These are phyloP conservation scores for Nyctereutes procyonoides DNA, from an alignment of 2,113 vertebrate genomes.

Conservation along the genomic window DNA sequence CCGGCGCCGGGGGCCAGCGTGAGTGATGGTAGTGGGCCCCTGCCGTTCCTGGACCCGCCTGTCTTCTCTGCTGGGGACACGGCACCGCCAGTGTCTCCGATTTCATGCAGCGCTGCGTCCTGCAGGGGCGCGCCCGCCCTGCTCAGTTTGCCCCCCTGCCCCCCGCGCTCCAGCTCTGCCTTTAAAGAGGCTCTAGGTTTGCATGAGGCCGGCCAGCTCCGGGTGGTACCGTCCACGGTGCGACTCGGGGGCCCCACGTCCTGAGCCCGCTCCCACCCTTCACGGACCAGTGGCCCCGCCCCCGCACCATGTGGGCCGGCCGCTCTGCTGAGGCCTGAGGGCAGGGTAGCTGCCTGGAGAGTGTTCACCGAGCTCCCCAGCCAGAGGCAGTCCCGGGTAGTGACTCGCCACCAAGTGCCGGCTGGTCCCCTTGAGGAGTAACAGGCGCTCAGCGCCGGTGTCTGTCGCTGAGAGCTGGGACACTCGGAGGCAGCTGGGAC, in stretches of 20 bases:
- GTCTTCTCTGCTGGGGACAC: background rate
- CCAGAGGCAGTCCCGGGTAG: accelerated
- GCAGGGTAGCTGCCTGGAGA: too few relatives aligned
- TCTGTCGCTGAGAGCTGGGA: background rate
- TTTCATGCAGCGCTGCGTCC: background rate
- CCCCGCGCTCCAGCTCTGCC: background rate
- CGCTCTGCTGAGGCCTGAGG: background rate
- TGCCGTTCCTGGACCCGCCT: background rate
- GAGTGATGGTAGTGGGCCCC: too few relatives aligned
- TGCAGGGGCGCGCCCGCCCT: background rate
- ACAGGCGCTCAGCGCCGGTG: accelerated
- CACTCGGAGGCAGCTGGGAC: background rate
- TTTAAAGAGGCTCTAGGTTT: too few relatives aligned
- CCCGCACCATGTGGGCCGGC: background rate
- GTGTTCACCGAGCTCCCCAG: background rate
- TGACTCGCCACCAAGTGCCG: background rate
- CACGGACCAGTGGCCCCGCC: background rate
- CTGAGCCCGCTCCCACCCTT: background rate
- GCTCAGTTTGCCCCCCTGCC: too few relatives aligned
- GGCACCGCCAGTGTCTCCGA: background rate
- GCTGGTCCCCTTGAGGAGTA: background rate
- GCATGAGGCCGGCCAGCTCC: background rate
- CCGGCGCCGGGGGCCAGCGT: background rate
- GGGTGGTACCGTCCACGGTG: accelerated
- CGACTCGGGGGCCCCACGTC: accelerated